Conservation (phyloP, 2,888 invertebrate genomes). For the Euplagia quadripunctaria region DNA sequence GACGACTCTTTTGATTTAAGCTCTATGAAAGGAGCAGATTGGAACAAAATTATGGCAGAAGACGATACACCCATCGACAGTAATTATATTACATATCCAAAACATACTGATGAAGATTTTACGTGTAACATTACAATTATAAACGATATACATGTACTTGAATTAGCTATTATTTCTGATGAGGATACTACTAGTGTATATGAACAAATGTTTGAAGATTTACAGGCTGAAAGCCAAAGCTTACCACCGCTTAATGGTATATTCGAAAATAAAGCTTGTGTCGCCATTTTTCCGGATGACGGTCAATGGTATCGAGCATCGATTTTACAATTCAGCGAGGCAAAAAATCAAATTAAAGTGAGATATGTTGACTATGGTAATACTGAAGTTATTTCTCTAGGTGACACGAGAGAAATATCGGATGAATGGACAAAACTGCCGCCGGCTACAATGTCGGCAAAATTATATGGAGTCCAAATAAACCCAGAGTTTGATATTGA, state of each 20-base stretch:
- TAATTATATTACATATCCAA: constrained; percentile 61
- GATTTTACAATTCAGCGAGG: constrained; percentile 84
- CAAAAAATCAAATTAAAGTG: constrained; percentile 84
- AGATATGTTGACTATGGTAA: constrained; percentile 93
- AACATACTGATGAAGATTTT: constrained; percentile 61
- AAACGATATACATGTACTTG: constrained; percentile 65
- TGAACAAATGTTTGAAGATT: constrained; percentile 78
- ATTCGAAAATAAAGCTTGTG: constrained; percentile 87
- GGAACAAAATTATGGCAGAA: constrained; percentile 71
- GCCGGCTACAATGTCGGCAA: constrained; percentile 82
- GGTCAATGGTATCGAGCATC: constrained; percentile 91
- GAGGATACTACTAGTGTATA: constrained; percentile 78
- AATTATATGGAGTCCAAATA: constrained; percentile 72
- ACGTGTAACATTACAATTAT: constrained; percentile 71
- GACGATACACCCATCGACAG: constrained; percentile 53
- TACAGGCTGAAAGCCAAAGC: constrained; percentile 77
- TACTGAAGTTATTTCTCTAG: constrained; percentile 80
- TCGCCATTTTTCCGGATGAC: constrained; percentile 88
- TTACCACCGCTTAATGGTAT: constrained; percentile 79
- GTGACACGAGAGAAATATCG: constrained; percentile 82
- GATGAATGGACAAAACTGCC: constrained; percentile 84
- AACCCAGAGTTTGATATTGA: constrained; percentile 68
- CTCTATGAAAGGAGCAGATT: constrained; percentile 63
- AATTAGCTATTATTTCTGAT: constrained; percentile 72
- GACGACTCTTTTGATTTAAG: constrained; percentile 59